Conservation (phyloP, 2,113 vertebrate species). For the Cichladusa arquata region DNA sequence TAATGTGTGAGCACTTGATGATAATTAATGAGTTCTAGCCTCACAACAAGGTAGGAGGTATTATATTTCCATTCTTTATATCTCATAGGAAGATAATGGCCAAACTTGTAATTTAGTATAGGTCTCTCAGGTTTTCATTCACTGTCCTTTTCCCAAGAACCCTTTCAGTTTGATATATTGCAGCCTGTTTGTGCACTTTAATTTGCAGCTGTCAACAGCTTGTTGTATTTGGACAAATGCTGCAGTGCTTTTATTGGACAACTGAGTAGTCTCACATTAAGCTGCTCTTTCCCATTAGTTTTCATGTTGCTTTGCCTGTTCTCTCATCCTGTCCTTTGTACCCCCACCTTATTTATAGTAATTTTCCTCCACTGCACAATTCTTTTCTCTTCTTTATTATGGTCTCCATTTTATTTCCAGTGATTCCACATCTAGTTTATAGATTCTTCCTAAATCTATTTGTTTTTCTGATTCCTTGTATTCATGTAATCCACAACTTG, state of each 20-base stretch:
- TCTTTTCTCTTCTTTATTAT: not conserved
- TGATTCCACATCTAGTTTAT: not conserved
- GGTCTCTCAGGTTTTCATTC: not conserved
- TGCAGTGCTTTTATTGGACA: not conserved
- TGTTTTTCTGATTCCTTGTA: not conserved
- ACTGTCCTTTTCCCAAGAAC: slow-evolving; percentile 5
- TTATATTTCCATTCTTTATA: slow-evolving; percentile 9
- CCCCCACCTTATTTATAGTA: not conserved
- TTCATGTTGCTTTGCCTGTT: not conserved
- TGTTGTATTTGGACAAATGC: not conserved
- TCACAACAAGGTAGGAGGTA: not conserved
- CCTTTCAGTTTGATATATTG: slow-evolving; percentile 20
- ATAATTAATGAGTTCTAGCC: slow-evolving; percentile 22
- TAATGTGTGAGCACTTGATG: not conserved
- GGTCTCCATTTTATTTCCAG: not conserved
- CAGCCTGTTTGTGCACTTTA: not conserved
- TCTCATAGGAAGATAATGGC: not conserved
- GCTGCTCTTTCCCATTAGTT: not conserved
- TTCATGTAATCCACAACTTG: not conserved
- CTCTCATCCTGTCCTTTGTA: not conserved
- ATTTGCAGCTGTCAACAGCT: slow-evolving; percentile 33
- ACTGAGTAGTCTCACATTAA: not conserved
- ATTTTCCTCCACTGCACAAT: not conserved
- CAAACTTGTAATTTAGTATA: not conserved
- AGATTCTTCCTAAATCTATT: not conserved